Evolutionary conservation across 1,140 invertebrate species (phyloP).

Genomic region (Meloidogyne exigua): DNA sequence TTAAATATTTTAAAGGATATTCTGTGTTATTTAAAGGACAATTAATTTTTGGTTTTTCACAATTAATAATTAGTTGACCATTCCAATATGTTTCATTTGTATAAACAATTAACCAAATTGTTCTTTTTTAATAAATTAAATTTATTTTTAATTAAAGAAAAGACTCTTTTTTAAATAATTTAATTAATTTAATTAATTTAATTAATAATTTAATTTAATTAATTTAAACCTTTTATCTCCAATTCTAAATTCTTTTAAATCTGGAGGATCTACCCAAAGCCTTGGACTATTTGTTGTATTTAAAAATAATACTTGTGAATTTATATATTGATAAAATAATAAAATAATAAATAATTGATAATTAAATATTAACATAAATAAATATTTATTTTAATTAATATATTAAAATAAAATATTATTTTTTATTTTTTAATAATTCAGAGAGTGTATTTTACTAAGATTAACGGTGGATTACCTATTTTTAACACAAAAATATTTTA

Average conservation of each 20-base stretch:
- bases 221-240: background rate
- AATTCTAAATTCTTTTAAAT: conserved; percentile 1
- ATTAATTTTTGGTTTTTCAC: conserved; percentile 5
- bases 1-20: conserved; percentile 5
- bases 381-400: too few relatives aligned
- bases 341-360: background rate
- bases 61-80: conserved; percentile 1
- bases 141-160: too few relatives aligned
- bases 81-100: background rate
- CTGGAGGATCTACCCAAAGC: background rate
- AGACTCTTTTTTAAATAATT: too few relatives aligned
- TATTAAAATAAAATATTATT: too few relatives aligned
- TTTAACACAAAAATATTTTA: background rate
- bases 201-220: background rate
- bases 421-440: too few relatives aligned
- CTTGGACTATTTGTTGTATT: conserved; percentile 1
- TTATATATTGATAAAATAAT: background rate
- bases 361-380: too few relatives aligned
- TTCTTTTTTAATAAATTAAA: too few relatives aligned
- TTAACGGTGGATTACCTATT: too few relatives aligned
- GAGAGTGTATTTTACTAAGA: too few relatives aligned
- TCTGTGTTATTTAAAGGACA: background rate
- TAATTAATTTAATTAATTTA: too few relatives aligned
- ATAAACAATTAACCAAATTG: conserved; percentile 1
- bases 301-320: conserved; percentile 1